Evolutionary conservation across 2,113 vertebrate species (phyloP).

Genomic region (Pungitius pungitius): DNA sequence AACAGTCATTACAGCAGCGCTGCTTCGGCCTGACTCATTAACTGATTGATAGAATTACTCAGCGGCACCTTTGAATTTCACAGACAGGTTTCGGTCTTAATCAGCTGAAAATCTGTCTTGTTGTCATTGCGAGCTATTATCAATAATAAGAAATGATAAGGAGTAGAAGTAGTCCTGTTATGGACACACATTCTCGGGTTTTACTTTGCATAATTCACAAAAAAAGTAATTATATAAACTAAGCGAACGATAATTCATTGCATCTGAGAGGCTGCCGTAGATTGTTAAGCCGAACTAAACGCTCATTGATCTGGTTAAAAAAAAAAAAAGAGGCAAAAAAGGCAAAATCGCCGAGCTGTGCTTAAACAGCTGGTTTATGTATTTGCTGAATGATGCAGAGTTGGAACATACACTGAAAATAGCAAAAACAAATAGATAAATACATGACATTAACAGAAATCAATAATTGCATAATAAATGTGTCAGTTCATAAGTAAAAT

Average conservation of each 20-base stretch:
- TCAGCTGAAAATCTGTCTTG: neutral
- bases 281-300: neutral
- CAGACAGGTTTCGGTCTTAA: neutral
- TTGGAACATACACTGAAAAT: neutral
- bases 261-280: neutral
- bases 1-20: too few species aligned
- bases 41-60: too few species aligned
- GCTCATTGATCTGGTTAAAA: neutral
- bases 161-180: neutral
- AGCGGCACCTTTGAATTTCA: neutral
- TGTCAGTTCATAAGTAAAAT: neutral
- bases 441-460: neutral
- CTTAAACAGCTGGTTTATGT: neutral
- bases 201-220: neutral
- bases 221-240: neutral
- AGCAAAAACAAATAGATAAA: neutral
- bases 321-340: neutral
- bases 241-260: neutral
- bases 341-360: neutral
- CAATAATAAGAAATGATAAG: neutral
- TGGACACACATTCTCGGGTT: too few species aligned
- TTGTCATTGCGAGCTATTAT: neutral
- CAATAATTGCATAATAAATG: neutral
- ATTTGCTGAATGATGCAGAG: neutral
- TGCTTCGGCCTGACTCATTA: too few species aligned